Percentiles rank a stretch among this genome's conserved stretches.
These are phyloP conservation scores for Aphidoletes aphidimyza DNA, from an alignment of 2,888 invertebrate species.

Conservation along the genomic window DNA sequence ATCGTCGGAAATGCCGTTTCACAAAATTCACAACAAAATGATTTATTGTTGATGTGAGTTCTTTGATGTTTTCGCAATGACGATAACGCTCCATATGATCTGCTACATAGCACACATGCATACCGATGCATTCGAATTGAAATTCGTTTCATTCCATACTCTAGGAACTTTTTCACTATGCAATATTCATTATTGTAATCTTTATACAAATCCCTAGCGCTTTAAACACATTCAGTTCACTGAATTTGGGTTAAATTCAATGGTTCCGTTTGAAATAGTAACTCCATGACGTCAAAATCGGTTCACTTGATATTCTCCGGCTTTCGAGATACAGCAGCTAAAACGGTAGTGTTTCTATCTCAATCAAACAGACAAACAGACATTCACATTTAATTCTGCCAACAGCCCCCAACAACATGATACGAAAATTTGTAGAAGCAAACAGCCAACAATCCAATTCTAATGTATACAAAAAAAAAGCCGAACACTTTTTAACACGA, in stretches of 20 bases:
- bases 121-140: too few species aligned
- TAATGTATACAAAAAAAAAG: too few species aligned
- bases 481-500: too few species aligned
- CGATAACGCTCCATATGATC: not conserved
- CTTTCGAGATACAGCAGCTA: too few species aligned
- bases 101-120: not conserved
- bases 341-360: not conserved
- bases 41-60: not conserved
- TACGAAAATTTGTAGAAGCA: not conserved
- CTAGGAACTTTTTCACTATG: not conserved
- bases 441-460: not conserved
- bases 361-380: not conserved
- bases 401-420: not conserved
- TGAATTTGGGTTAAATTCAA: not conserved
- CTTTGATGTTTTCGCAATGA: slow-evolving; percentile 20
- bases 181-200: slow-evolving; percentile 27
- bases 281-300: too few species aligned
- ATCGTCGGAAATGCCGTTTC: too few species aligned
- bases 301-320: too few species aligned
- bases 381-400: not conserved
- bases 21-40: slow-evolving; percentile 24
- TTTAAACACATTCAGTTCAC: not conserved
- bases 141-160: not conserved
- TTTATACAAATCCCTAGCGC: not conserved
- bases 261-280: not conserved